Base-by-base conservation (phyloP, 2,797 vertebrate genomes). In the Lycodopsis pacificus region DNA sequence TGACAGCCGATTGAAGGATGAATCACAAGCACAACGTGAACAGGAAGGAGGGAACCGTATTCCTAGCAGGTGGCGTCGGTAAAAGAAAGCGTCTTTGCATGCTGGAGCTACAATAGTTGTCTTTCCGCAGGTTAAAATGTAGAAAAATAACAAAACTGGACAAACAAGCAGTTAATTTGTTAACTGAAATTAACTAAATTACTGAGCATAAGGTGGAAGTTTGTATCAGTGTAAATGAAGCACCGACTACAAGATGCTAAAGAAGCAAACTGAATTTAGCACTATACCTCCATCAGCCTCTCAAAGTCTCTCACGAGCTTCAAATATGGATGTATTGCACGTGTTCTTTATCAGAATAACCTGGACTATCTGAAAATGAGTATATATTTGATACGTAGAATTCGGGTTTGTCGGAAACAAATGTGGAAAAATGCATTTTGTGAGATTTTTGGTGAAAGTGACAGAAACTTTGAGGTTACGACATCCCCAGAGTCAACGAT, bases 1-100 rank as follows among this genome's bases (percentile, higher is more conserved):
- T 86, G 82, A 90, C 77, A 86, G 77, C 36, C 72, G 53, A 70
- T 25, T 84, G 83, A 88, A 71, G 81, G 82, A 86, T 58, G 67
- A 77, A 71, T 81, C 73, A 54, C 73, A 80, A 76, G 44, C 72
- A 38, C 76, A 76, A 70, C 7, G 51, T 80, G 66, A 56, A 76
- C 62, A 69, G 61, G 11, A 51, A 70, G 62, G 77, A 65, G 62
- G 19, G 34, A 85, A 73, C 40, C 56, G 53, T 38, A 68, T 88
- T 82, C 88, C 69, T 56, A 65, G 70, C 34, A 65, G 59, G 46
- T 38, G 51, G 53, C 56, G 58, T 77, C 61, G 25, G 22, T 72
- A 53, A 2, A 71, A 63, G 30, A 54, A 76, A 76, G 53, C 42
- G 38, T 72, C 22, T 25, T 15, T 66, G 13, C 48, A 38, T 20